Conservation (phyloP, 2,888 invertebrate genomes). For the Tromatobia lineatoria region DNA sequence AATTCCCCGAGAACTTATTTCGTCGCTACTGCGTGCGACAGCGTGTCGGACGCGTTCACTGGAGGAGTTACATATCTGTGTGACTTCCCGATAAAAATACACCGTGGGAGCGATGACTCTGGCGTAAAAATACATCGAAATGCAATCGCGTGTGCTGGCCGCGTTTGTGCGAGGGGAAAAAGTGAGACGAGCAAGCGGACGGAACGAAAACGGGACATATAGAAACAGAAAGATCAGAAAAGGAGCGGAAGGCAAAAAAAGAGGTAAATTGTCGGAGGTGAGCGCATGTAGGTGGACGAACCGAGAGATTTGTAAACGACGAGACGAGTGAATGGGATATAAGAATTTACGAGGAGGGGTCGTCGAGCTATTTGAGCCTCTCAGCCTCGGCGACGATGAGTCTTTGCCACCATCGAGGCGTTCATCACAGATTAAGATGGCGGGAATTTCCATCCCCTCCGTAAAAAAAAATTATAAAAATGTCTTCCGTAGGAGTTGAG, state of each 20-base stretch:
- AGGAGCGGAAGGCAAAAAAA: conserved; percentile 61
- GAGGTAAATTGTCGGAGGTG: conserved; percentile 31
- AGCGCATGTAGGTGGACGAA: conserved; percentile 58
- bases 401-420: neutral
- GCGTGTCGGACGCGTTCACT: conserved; percentile 26
- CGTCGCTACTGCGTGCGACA: conserved; percentile 51
- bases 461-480: conserved; percentile 5
- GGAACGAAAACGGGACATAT: conserved; percentile 50
- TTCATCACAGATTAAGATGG: conserved; percentile 38
- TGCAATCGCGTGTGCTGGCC: conserved; percentile 77
- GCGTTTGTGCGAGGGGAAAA: conserved; percentile 54
- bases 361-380: conserved; percentile 52
- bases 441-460: conserved; percentile 65
- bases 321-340: conserved; percentile 76
- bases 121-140: conserved; percentile 84
- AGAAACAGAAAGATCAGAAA: conserved; percentile 57
- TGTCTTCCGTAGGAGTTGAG: neutral
- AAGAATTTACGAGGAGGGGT: conserved; percentile 74
- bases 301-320: conserved; percentile 71
- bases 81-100: conserved; percentile 81
- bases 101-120: conserved; percentile 85
- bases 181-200: conserved; percentile 53
- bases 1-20: conserved; percentile 43
- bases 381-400: conserved; percentile 1
- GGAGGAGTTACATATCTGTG: conserved; percentile 77